Percentiles rank a stretch among this genome's conserved stretches.
Evolutionary conservation across 1,140 invertebrate species (phyloP).

Genomic region (Calephelis nemesis): DNA sequence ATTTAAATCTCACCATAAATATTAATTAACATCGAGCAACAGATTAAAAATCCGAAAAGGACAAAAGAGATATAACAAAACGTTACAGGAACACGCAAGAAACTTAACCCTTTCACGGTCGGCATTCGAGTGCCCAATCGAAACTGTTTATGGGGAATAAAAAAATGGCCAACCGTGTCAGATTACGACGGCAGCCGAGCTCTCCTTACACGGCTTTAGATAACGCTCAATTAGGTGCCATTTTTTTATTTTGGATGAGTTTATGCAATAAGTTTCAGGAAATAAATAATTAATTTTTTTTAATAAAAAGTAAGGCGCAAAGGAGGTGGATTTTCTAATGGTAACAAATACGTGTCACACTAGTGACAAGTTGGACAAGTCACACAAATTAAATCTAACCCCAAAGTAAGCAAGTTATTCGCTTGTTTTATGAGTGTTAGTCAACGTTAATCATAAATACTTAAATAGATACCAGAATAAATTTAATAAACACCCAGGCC

Average conservation of each 20-base stretch:
- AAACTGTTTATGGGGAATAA: slow-evolving; percentile 14
- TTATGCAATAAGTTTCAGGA: slow-evolving; percentile 26
- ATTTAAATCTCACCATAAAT: no score
- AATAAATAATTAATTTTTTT: no score
- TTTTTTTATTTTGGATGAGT: slow-evolving; percentile 36
- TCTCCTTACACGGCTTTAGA: slow-evolving; percentile 14
- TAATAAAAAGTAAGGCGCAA: no score
- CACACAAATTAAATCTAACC: no score
- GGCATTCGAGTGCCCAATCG: slow-evolving; percentile 11
- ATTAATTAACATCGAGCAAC: slow-evolving; percentile 6
- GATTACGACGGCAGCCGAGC: slow-evolving; percentile 15
- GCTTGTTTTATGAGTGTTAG: no score
- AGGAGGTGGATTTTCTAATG: no score
- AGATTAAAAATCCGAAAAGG: slow-evolving; percentile 13
- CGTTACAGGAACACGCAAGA: slow-evolving; percentile 12
- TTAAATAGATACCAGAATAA: no score
- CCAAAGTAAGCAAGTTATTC: no score
- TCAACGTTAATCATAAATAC: no score
- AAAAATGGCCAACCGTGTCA: slow-evolving; percentile 9
- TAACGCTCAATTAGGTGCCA: slow-evolving; percentile 47
- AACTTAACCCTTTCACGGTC: slow-evolving; percentile 8
- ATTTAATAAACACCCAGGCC: no score
- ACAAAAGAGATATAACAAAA: slow-evolving; percentile 13
- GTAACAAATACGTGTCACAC: no score
- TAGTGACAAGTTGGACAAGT: no score